Conservation (phyloP, 2,797 vertebrate species). For the Oceanodroma leucorhoa region DNA sequence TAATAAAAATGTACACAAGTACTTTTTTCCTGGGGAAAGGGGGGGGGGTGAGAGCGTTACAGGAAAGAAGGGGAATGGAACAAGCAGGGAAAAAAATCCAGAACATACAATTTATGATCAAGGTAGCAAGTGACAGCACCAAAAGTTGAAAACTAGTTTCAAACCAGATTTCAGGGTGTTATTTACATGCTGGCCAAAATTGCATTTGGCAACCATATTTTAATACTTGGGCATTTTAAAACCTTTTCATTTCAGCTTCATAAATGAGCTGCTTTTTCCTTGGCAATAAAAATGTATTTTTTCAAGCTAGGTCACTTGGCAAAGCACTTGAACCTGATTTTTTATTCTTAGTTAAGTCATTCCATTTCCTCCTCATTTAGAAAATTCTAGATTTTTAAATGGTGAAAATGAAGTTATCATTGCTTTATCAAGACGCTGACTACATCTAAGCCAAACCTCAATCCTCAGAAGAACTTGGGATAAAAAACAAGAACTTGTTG, state of each 20-base stretch:
- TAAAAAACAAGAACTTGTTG: not conserved
- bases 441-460: not conserved
- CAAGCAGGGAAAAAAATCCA: not conserved
- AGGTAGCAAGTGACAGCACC: not conserved
- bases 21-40: not conserved
- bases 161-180: not conserved
- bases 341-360: not conserved
- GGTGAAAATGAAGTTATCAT: not conserved
- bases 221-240: not conserved
- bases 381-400: not conserved
- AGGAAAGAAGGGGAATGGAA: not conserved
- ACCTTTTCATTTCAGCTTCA: not conserved
- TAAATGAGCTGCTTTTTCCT: constrained; percentile 37
- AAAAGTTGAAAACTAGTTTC: not conserved
- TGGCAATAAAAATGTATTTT: not conserved
- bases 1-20: not conserved
- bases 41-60: accelerated
- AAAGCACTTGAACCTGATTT: not conserved
- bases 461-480: not conserved
- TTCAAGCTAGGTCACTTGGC: constrained; percentile 38
- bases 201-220: not conserved
- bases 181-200: not conserved
- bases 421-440: not conserved
- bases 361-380: not conserved
- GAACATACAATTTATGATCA: not conserved